Conservation (phyloP, 2,113 vertebrate genomes). For the Amia ocellicauda region DNA sequence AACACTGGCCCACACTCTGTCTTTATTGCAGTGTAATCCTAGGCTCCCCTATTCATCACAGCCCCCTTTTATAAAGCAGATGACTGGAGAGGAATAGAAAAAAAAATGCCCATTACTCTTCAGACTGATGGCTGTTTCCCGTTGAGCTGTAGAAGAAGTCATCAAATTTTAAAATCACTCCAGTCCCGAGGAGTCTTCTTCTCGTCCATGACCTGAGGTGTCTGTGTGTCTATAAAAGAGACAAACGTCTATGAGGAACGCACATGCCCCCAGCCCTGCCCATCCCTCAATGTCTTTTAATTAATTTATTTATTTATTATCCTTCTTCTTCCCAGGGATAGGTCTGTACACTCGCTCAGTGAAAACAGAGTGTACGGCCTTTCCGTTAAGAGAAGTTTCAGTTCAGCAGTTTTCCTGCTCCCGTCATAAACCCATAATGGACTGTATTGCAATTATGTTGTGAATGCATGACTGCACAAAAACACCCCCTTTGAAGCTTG, state of each 20-base stretch:
- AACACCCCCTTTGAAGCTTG: no score
- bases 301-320: no score
- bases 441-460: no score
- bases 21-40: not conserved
- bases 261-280: not conserved
- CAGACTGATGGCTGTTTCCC: constrained; percentile 30
- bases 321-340: no score
- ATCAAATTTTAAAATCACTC: constrained; percentile 48
- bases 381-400: no score
- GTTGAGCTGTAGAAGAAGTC: constrained; percentile 27
- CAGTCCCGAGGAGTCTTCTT: constrained; percentile 37
- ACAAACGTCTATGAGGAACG: constrained; percentile 21
- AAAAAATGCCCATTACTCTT: constrained; percentile 29
- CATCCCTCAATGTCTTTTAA: not conserved
- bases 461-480: no score
- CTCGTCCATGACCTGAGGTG: constrained; percentile 36
- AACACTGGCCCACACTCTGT: constrained; percentile 5
- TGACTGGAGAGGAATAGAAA: constrained; percentile 4
- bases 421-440: no score
- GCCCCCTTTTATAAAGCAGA: constrained; percentile 13
- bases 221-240: constrained; percentile 31
- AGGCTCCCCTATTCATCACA: constrained; percentile 5
- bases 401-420: no score
- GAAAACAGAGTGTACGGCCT: no score
- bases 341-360: no score